Evolutionary conservation across 2,888 invertebrate genomes (phyloP), one percentile per base, ranked within the genome.

Genomic region (Phanerotoma sp.): DNA sequence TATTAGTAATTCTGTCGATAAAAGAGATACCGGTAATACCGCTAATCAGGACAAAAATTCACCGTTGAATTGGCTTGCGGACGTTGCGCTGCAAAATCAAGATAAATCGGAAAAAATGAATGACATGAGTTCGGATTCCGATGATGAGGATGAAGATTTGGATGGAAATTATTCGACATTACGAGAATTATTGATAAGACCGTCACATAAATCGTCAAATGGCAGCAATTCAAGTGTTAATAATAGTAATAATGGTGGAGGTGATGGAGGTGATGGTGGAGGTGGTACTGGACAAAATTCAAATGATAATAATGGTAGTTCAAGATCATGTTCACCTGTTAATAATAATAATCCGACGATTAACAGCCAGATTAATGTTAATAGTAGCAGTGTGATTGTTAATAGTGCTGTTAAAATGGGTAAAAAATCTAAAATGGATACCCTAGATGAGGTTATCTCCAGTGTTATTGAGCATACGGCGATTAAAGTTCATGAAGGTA

Each of bases 141-240:
- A 88, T 61, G 83, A 83, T n/a, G 86, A 86, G 60, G 87, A 88
- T 61, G 83, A 83, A n/a, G 86, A 86, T 60, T 82, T 83, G 32
- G 86, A 87, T n/a, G 87, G 86, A 16, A 88, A 86, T 75, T 91
- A 87, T 77, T 92, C 92, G 0, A 92, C 92, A 0, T 78, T 93
- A 10, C 79, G 92, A 1, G 91, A 93, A 71, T 77, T 93, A 41
- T 80, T 93, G 5, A 91, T 92, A 56, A 80, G 91, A 59, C 88
- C 90, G 0, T 83, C 85, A 5, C 79, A 79, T 56, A 79, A 79
- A 56, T 71, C 25, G 9, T 25, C 77, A 25, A 79, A 78, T 49
- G 78, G 77, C 44, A 60, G 52, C 15, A 25, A 7, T 9, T 5
- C 25, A 25, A 9, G 25, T 25, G 25, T 9, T 25, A 9, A 25